Evolutionary conservation across 2,888 invertebrate genomes (phyloP).

Genomic region (Drosophila hamatofila): DNA sequence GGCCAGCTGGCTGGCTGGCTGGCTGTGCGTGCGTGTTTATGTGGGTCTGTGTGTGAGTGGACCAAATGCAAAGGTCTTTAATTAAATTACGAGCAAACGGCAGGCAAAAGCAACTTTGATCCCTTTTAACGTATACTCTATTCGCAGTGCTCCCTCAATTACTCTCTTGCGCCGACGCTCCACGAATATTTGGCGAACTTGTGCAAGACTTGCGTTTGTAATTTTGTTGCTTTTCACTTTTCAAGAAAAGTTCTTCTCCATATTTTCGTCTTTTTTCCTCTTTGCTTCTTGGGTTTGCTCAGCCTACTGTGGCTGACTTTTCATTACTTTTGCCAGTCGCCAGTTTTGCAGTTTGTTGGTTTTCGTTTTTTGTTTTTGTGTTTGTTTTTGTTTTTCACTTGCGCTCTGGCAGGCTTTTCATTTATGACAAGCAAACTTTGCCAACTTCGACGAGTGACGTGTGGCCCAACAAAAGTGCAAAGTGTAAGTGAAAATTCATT

Average conservation of each 20-base stretch:
- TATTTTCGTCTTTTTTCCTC: conserved; percentile 9
- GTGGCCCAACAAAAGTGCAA: conserved; percentile 69
- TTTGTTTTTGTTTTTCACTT: conserved; percentile 39
- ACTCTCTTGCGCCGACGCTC: conserved; percentile 16
- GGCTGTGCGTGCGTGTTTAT: conserved; percentile 9
- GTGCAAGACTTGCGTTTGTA: conserved; percentile 72
- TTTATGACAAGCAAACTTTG: conserved; percentile 79
- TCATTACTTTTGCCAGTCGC: conserved; percentile 67
- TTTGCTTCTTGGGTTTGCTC: conserved; percentile 8
- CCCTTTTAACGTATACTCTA: conserved; percentile 63
- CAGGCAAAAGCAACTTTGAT: conserved; percentile 78
- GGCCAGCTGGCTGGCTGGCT: conserved; percentile 39
- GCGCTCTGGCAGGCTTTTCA: conserved; percentile 46
- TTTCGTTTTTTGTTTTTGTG: conserved; percentile 11
- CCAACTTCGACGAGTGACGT: conserved; percentile 66
- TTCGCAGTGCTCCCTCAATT: conserved; percentile 9
- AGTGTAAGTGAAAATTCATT: conserved; percentile 63
- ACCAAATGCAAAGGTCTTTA: conserved; percentile 73
- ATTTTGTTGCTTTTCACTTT: conserved; percentile 68
- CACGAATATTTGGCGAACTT: conserved; percentile 38
- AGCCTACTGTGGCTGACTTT: conserved; percentile 53
- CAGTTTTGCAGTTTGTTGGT: conserved; percentile 55
- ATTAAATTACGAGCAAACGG: conserved; percentile 72
- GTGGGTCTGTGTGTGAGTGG: conserved; percentile 9
- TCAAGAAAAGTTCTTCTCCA: conserved; percentile 49